A percentile compares a stretch with the other conserved stretches of the same genome.
These are phyloP conservation scores for Vombatus ursinus DNA, from an alignment of 2,113 vertebrate genomes.

Conservation along the genomic window DNA sequence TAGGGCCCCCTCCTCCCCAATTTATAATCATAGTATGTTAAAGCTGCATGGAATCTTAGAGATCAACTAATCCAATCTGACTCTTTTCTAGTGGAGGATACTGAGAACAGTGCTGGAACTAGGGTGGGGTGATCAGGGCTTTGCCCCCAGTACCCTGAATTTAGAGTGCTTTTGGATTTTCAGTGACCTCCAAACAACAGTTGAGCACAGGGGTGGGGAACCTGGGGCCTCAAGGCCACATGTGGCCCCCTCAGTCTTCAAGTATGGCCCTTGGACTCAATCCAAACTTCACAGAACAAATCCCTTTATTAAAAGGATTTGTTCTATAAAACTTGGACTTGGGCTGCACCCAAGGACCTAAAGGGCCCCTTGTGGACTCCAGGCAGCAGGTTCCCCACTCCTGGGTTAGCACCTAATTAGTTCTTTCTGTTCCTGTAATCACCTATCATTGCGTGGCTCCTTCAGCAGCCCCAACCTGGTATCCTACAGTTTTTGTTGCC, in stretches of 20 bases:
- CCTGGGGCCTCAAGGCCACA: too few relatives aligned
- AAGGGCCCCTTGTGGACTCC: too few relatives aligned
- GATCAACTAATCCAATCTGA: background rate
- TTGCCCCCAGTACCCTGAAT: background rate
- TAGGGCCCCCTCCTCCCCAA: background rate
- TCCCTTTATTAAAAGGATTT: too few relatives aligned
- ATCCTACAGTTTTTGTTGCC: background rate
- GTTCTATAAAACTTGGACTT: too few relatives aligned
- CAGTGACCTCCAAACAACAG: background rate
- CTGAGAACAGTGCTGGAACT: background rate
- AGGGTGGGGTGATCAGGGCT: background rate
- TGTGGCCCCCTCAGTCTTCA: too few relatives aligned
- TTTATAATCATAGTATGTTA: background rate
- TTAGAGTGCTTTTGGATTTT: background rate
- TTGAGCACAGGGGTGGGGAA: background rate
- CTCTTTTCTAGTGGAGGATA: background rate
- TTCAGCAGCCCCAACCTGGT: background rate
- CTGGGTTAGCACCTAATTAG: too few relatives aligned
- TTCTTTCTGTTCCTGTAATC: too few relatives aligned
- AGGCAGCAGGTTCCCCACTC: too few relatives aligned
- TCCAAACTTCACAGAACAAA: too few relatives aligned
- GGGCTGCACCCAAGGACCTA: too few relatives aligned
- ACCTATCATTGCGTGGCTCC: background rate
- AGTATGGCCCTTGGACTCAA: too few relatives aligned
- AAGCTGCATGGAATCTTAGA: background rate